These are phyloP conservation scores for Scaptodrosophila latifasciaeformis DNA, from an alignment of 2,888 invertebrate genomes.

Conservation along the genomic window DNA sequence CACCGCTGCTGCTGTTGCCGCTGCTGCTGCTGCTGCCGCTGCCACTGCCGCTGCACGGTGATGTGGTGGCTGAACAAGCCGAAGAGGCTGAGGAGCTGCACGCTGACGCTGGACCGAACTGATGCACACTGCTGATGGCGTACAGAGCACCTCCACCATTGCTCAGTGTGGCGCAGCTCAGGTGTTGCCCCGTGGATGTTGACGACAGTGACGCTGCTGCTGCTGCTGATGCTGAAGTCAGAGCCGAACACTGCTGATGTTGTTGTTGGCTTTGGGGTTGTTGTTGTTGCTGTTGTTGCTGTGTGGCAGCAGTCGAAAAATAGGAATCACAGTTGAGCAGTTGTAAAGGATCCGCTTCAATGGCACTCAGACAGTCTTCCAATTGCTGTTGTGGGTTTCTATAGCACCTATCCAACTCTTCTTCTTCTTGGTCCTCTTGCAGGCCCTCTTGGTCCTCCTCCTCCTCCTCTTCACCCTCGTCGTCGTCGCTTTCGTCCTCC, in stretches of 20 bases:
- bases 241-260: slow-evolving; percentile 3
- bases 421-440: slow-evolving; percentile 18
- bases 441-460: slow-evolving; percentile 14
- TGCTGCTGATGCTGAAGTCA: slow-evolving; percentile 25
- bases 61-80: slow-evolving; percentile 6
- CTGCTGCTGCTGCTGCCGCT: slow-evolving; percentile 45
- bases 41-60: slow-evolving; percentile 15
- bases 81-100: slow-evolving; percentile 14
- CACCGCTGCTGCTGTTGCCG: slow-evolving; percentile 24
- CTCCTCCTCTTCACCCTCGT: slow-evolving; percentile 39
- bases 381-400: too few species aligned
- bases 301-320: slow-evolving; percentile 33
- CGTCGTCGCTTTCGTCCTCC: too few species aligned
- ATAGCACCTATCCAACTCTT: too few species aligned
- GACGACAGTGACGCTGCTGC: too few species aligned
- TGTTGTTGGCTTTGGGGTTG: slow-evolving; percentile 6
- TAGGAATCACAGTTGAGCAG: slow-evolving; percentile 54
- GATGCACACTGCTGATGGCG: slow-evolving; percentile 72
- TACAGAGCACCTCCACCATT: slow-evolving; percentile 73
- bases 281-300: slow-evolving; percentile 16
- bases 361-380: slow-evolving; percentile 56
- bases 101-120: slow-evolving; percentile 67
- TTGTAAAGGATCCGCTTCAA: slow-evolving; percentile 61
- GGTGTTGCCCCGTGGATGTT: slow-evolving; percentile 25
- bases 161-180: slow-evolving; percentile 59